A percentile compares a stretch with the other conserved stretches of the same genome.
Conservation (phyloP, 2,888 invertebrate species). For the Cataglyphis albicans region DNA sequence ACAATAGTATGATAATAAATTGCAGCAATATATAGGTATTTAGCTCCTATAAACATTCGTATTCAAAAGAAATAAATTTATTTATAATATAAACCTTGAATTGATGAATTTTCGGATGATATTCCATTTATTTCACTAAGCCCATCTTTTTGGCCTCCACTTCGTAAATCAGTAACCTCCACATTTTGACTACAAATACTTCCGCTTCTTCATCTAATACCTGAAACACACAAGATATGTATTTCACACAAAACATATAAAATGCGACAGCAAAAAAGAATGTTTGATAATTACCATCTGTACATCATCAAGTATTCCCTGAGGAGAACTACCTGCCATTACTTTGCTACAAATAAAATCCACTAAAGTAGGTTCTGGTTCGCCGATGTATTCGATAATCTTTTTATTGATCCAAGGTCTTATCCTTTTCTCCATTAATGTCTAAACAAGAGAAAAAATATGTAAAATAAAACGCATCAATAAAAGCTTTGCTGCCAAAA, state of each 20-base stretch:
- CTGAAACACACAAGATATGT: constrained; percentile 87
- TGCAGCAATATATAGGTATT: constrained; percentile 69
- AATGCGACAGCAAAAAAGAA: constrained; percentile 16
- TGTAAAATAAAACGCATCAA: neutral
- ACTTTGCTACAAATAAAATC: constrained; percentile 99
- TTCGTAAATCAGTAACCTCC: constrained; percentile 99
- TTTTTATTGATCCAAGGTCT: constrained; percentile 99
- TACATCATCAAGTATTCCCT: constrained; percentile 98
- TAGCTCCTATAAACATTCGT: constrained; percentile 76
- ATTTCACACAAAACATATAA: constrained; percentile 85
- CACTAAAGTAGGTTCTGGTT: constrained; percentile 99
- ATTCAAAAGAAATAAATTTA: constrained; percentile 75
- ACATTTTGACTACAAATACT: constrained; percentile 99
- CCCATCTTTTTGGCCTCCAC: constrained; percentile 99
- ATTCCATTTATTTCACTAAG: constrained; percentile 89
- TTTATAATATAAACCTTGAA: constrained; percentile 79
- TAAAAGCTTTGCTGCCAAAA: neutral
- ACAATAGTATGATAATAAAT: constrained; percentile 71
- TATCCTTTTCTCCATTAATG: constrained; percentile 97
- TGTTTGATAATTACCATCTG: constrained; percentile 92
- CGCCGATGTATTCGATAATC: constrained; percentile 99
- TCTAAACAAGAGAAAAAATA: constrained; percentile 89
- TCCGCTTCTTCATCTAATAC: constrained; percentile 99
- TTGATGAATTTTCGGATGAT: constrained; percentile 72
- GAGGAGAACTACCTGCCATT: constrained; percentile 96